Evolutionary conservation across 2,797 vertebrate genomes (phyloP).

Genomic region (Alouatta caraya): DNA sequence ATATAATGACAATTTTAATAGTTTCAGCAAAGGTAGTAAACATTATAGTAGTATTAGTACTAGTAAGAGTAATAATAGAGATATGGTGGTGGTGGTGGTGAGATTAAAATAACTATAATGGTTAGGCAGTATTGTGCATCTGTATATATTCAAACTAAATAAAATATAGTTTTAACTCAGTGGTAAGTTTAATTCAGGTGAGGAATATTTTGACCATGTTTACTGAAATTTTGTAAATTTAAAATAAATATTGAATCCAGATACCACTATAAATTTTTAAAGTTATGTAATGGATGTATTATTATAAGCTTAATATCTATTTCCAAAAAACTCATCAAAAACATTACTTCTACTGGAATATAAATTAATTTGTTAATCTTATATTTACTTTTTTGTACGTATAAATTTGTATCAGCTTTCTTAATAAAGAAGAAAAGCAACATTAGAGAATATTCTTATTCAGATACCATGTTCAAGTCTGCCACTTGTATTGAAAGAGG

Average conservation of each 20-base stretch:
- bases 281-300: background rate
- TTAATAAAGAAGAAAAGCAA: background rate
- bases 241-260: background rate
- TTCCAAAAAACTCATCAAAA: conserved; percentile 4
- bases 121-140: background rate
- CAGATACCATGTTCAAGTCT: background rate
- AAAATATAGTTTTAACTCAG: background rate
- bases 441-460: background rate
- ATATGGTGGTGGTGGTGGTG: background rate
- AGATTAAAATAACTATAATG: background rate
- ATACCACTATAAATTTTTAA: background rate
- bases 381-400: background rate
- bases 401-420: background rate
- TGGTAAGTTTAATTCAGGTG: background rate
- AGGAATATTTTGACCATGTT: background rate
- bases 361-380: background rate
- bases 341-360: background rate
- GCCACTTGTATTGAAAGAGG: background rate
- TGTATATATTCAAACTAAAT: background rate
- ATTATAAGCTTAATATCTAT: background rate
- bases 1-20: background rate
- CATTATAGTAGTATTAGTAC: background rate
- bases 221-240: background rate
- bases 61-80: background rate
- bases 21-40: background rate